phyloP scores from a whole-genome alignment of 1,140 invertebrate genomes.

The Hirudo medicinalis region DNA sequence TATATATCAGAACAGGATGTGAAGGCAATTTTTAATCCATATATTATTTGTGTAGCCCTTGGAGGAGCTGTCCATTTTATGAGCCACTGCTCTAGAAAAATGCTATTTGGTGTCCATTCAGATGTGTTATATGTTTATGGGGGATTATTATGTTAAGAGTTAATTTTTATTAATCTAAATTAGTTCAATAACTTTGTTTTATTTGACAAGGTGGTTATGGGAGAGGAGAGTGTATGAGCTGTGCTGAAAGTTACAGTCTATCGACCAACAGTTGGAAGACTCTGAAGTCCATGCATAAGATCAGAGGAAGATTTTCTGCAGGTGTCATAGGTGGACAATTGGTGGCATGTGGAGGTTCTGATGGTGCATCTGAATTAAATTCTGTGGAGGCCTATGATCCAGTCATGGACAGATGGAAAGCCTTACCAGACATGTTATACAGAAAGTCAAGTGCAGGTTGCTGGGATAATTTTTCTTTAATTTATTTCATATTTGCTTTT shows the following conservation, averaged over 20 bases:
- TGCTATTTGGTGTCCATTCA: too few relatives aligned
- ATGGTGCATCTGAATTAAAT: constrained; percentile 59
- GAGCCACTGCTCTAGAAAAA: too few relatives aligned
- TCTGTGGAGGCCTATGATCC: constrained; percentile 55
- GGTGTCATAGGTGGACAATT: constrained; percentile 45
- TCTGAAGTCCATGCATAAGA: constrained; percentile 54
- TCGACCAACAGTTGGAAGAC: constrained; percentile 54
- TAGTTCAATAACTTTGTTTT: not conserved
- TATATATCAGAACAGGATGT: too few relatives aligned
- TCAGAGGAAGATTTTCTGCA: constrained; percentile 60
- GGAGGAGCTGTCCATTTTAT: too few relatives aligned
- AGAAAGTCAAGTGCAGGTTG: constrained; percentile 54
- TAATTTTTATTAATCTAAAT: too few relatives aligned
- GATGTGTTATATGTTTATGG: too few relatives aligned
- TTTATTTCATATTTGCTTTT: constrained; percentile 17
- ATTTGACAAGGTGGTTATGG: constrained; percentile 60
- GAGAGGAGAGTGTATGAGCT: constrained; percentile 62
- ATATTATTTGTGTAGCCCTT: too few relatives aligned
- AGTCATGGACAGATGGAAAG: constrained; percentile 50
- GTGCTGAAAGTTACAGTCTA: constrained; percentile 60
- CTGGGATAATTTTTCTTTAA: not conserved
- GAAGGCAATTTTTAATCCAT: too few relatives aligned
- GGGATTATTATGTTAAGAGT: too few relatives aligned
- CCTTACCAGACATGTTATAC: constrained; percentile 49
- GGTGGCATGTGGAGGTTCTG: constrained; percentile 62